These are phyloP conservation scores for Hypotaenidia okinawae DNA, from an alignment of 2,797 vertebrate genomes.

Conservation along the genomic window DNA sequence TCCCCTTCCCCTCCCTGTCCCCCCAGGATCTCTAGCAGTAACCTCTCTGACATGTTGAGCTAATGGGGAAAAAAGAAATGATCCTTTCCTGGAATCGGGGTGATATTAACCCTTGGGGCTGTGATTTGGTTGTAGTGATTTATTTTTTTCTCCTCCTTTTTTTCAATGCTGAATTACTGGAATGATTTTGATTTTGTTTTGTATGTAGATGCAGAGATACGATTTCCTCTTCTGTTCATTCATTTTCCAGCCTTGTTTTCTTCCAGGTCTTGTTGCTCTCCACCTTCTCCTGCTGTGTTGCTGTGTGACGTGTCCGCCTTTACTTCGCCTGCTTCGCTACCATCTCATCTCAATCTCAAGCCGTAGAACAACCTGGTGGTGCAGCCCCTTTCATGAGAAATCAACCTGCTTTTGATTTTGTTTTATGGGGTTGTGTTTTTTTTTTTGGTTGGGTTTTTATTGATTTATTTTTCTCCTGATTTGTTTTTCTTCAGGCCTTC, in stretches of 20 bases:
- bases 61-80: neutral
- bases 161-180: conserved; percentile 50
- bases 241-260: conserved; percentile 86
- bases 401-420: conserved; percentile 77
- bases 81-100: conserved; percentile 9
- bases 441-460: conserved; percentile 31
- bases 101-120: conserved; percentile 45
- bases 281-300: conserved; percentile 89
- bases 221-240: conserved; percentile 80
- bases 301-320: conserved; percentile 85
- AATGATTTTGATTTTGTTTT: conserved; percentile 75
- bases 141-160: conserved; percentile 34
- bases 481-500: conserved; percentile 54
- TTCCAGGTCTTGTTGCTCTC: conserved; percentile 94
- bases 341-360: conserved; percentile 91
- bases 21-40: neutral
- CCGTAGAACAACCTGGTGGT: conserved; percentile 78
- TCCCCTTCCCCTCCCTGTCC: neutral
- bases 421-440: neutral
- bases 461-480: neutral
- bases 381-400: conserved; percentile 80
- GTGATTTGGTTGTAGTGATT: conserved; percentile 66
- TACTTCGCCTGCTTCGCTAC: conserved; percentile 94
- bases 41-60: conserved; percentile 24
- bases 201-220: conserved; percentile 56